Conservation (phyloP, 2,888 invertebrate species). For the Pemphredon lugubris region DNA sequence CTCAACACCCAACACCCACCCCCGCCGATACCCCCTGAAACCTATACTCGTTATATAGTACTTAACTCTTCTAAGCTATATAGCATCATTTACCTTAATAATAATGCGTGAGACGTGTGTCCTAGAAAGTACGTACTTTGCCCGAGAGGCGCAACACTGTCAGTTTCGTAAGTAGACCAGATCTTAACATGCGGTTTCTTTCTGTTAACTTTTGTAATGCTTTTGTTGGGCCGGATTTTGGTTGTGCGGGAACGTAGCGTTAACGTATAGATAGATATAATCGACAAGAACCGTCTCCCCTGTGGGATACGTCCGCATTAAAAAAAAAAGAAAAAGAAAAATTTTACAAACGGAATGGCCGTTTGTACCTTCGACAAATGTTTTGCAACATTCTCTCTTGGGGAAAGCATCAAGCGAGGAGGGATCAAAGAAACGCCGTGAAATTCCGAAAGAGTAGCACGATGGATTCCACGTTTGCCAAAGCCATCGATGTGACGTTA, state of each 20-base stretch:
- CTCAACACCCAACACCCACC: slow-evolving; percentile 19
- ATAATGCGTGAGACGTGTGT: slow-evolving; percentile 80
- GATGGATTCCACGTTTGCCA: slow-evolving; percentile 52
- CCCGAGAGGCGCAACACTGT: slow-evolving; percentile 80
- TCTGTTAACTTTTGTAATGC: slow-evolving; percentile 70
- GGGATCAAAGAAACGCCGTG: slow-evolving; percentile 38
- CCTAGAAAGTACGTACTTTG: slow-evolving; percentile 80
- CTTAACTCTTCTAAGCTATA: slow-evolving; percentile 78
- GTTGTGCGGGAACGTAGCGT: slow-evolving; percentile 63
- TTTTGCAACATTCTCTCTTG: slow-evolving; percentile 20
- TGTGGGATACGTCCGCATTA: too few relatives aligned
- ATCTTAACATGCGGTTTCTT: slow-evolving; percentile 76
- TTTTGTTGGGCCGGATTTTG: slow-evolving; percentile 77
- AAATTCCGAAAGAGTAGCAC: slow-evolving; percentile 47
- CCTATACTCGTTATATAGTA: slow-evolving; percentile 75
- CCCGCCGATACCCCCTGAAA: slow-evolving; percentile 4
- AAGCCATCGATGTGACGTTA: slow-evolving; percentile 59
- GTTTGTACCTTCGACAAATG: slow-evolving; percentile 1
- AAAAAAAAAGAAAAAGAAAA: too few relatives aligned
- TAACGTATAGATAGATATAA: slow-evolving; percentile 30
- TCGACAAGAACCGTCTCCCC: slow-evolving; percentile 18
- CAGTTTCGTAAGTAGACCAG: slow-evolving; percentile 81
- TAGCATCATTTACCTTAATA: slow-evolving; percentile 78
- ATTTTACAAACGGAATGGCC: neutral
- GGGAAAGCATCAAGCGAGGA: slow-evolving; percentile 12